phyloP scores from a whole-genome alignment of 2,797 vertebrate species.

The Luscinia luscinia region DNA sequence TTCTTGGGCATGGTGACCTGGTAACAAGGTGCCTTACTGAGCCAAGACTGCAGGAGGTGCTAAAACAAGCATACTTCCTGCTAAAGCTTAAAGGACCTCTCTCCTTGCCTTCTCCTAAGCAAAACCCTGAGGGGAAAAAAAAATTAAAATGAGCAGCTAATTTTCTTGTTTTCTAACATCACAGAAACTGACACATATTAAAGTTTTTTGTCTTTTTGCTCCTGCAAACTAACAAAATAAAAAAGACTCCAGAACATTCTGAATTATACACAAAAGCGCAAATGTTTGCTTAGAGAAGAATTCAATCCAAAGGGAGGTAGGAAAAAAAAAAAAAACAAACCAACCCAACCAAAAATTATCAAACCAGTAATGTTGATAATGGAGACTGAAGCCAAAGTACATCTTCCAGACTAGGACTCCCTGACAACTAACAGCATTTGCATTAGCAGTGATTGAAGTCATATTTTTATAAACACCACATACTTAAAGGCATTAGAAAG shows the following conservation, averaged over 20 bases:
- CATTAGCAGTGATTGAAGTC: not conserved
- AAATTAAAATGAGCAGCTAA: not conserved
- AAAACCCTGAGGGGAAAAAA: accelerated
- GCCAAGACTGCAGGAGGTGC: not conserved
- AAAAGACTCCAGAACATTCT: not conserved
- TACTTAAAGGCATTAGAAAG: not conserved
- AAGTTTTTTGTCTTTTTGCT: not conserved
- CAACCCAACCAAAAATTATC: too few relatives aligned
- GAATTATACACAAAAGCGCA: not conserved
- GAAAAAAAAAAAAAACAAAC: too few relatives aligned
- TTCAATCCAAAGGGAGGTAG: not conserved
- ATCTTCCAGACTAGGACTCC: not conserved
- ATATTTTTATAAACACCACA: not conserved
- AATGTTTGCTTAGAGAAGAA: not conserved
- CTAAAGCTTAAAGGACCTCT: not conserved
- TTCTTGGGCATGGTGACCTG: constrained; percentile 38
- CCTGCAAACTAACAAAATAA: not conserved
- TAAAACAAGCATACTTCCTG: not conserved
- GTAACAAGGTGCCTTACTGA: not conserved
- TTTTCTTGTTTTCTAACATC: not conserved
- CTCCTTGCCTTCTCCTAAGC: not conserved
- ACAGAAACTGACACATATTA: not conserved
- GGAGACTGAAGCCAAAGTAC: not conserved
- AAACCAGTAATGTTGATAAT: not conserved
- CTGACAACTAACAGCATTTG: not conserved